Evolutionary conservation across 2,888 invertebrate genomes (phyloP).

Genomic region (Amphipyra berbera): DNA sequence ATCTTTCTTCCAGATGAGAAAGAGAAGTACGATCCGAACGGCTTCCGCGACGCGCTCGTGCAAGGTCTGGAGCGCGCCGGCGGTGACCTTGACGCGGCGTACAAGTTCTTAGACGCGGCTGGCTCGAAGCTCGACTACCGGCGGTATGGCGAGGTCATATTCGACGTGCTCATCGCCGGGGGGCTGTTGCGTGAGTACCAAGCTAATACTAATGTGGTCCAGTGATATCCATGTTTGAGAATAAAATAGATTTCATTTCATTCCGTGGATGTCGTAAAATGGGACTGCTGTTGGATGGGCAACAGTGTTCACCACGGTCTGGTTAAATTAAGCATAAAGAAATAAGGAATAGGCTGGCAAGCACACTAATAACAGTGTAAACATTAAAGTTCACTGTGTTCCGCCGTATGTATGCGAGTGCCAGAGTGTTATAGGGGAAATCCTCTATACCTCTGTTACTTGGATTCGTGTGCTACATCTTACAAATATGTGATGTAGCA

Average conservation of each 20-base stretch:
- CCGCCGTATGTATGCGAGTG: no score
- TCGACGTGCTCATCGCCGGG: slow-evolving; percentile 99
- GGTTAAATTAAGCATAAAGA: no score
- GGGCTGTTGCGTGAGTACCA: slow-evolving; percentile 95
- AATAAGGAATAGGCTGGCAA: no score
- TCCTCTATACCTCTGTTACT: no score
- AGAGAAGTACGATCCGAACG: slow-evolving; percentile 99
- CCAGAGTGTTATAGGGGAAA: no score
- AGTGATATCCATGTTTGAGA: background rate
- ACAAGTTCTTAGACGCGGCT: slow-evolving; percentile 97
- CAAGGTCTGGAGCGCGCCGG: slow-evolving; percentile 98
- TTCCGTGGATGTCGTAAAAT: background rate
- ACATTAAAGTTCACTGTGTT: no score
- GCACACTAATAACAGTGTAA: no score
- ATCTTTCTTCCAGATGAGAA: slow-evolving; percentile 95
- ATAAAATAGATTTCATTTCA: background rate
- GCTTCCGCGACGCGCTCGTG: slow-evolving; percentile 99
- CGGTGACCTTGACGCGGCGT: slow-evolving; percentile 98
- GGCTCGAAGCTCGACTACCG: slow-evolving; percentile 99
- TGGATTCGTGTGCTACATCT: no score
- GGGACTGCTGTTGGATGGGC: background rate
- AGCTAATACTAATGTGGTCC: background rate
- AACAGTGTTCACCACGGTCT: no score
- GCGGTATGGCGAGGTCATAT: slow-evolving; percentile 99
- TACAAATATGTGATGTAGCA: no score